These are phyloP conservation scores for Hippolais icterina DNA, from an alignment of 2,113 vertebrate species.

Conservation along the genomic window DNA sequence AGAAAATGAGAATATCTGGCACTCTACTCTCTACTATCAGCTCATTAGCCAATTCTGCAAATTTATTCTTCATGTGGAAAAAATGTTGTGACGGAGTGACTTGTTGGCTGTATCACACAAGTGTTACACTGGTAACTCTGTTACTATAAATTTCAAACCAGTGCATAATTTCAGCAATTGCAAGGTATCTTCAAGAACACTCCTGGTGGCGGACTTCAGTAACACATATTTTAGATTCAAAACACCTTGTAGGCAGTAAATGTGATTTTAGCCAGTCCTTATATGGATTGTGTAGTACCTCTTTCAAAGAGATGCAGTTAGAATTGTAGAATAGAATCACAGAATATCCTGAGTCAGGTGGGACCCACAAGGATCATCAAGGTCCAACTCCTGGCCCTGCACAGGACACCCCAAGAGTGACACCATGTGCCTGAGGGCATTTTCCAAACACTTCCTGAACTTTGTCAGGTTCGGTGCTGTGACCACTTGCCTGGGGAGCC, in stretches of 20 bases:
- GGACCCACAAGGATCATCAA: not conserved
- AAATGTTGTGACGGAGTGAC: not conserved
- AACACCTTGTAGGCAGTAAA: not conserved
- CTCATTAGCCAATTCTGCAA: not conserved
- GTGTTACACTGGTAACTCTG: not conserved
- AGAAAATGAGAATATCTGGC: constrained; percentile 2
- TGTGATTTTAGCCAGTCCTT: not conserved
- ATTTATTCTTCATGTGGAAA: constrained; percentile 5
- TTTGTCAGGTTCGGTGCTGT: not conserved
- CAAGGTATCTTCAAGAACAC: not conserved
- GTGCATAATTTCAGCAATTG: not conserved
- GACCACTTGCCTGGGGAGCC: not conserved
- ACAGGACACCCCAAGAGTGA: not conserved
- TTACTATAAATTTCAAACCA: not conserved
- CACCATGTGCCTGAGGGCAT: not conserved
- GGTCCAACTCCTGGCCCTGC: not conserved
- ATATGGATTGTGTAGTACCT: not conserved
- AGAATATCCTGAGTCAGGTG: not conserved
- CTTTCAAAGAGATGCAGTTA: not conserved
- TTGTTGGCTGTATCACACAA: not conserved
- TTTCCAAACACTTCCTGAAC: not conserved
- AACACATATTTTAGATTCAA: not conserved
- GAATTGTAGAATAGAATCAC: not conserved
- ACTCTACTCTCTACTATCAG: not conserved
- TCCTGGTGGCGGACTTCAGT: not conserved